Base-by-base conservation (phyloP, 2,797 vertebrate species). In the Centropyge bicolor region DNA sequence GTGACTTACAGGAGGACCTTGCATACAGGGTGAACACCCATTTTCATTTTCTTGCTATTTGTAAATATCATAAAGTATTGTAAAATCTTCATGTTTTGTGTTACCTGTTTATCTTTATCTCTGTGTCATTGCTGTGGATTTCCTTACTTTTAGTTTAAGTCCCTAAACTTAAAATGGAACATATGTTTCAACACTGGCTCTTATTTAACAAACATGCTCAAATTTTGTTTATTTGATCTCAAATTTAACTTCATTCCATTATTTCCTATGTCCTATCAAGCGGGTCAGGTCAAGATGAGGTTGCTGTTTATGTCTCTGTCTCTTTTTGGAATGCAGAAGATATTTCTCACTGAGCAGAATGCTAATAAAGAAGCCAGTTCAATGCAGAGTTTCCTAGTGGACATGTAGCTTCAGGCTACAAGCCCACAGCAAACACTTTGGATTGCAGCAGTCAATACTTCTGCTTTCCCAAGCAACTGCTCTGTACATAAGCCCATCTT, bases 1-100 rank as follows among this genome's bases (percentile, higher is more conserved):
- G 95, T 86, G 97, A 98, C 54, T 67, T 99, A 22, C 88, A 95
- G 1, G 98, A 99, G 85, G 98, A 99, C 80, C 94, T 94, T 61
- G 96, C 96, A 79, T 99, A 99, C 90, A 96, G 96, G 94, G 94
- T 94, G 74, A 89, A 10, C 14, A 48, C 36, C 45, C 59, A 46
- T 57, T 27, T 49, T 66, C 3, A 19, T 22, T n/a, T 51, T 66
- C 6, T 22, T 36, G 5, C 24, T 62, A 4, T 35, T 56, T 8
- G 1, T 35, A 31, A 19, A 35, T 17, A 40, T n/a, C 56, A 10
- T 35, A 14, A 27, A 4, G 0, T 13, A 5, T 27, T 17, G 11
- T 20, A 36, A n/a, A 4, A 59, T 49, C 16, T 9, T 48, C 10
- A 36, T 38, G 17, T 51, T 55, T 45, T 27, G 8, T 27, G 10